A percentile compares a stretch with the other conserved stretches of the same genome.
Evolutionary conservation across 2,113 vertebrate species (phyloP).

Genomic region (Oryzias woworae): DNA sequence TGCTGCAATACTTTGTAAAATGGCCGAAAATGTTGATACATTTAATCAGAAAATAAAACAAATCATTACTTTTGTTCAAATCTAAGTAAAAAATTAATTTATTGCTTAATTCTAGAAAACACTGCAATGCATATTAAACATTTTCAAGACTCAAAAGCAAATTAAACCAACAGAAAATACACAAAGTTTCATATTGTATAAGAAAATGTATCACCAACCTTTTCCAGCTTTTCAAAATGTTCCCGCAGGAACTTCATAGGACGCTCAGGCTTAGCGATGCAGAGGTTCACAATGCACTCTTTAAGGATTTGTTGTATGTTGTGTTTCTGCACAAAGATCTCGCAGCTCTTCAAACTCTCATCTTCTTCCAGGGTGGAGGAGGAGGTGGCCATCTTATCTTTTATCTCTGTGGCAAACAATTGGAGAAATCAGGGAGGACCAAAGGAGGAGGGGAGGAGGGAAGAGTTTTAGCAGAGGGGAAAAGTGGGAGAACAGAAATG

Average conservation of each 20-base stretch:
- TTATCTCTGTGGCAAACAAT: slow-evolving; percentile 66
- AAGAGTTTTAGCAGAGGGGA: background rate
- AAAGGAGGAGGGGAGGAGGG: slow-evolving; percentile 54
- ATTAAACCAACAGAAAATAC: slow-evolving; percentile 2
- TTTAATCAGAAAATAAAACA: too few relatives aligned
- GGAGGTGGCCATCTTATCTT: slow-evolving; percentile 88
- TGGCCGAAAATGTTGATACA: background rate
- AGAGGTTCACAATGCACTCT: slow-evolving; percentile 96
- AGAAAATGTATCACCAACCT: slow-evolving; percentile 82
- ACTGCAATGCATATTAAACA: slow-evolving; percentile 6
- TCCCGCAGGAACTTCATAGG: slow-evolving; percentile 96
- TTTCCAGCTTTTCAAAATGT: slow-evolving; percentile 96
- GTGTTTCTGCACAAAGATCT: slow-evolving; percentile 94
- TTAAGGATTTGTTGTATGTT: slow-evolving; percentile 94
- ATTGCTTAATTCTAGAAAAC: background rate
- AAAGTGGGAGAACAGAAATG: slow-evolving; percentile 22
- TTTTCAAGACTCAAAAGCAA: background rate
- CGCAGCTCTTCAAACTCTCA: slow-evolving; percentile 91
- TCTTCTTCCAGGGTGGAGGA: slow-evolving; percentile 89
- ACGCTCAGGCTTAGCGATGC: slow-evolving; percentile 91
- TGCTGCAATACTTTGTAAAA: background rate
- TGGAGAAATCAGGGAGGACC: slow-evolving; percentile 55
- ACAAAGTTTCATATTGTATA: slow-evolving; percentile 8
- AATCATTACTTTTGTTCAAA: too few relatives aligned
- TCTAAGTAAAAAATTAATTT: background rate